A percentile compares a stretch with the other conserved stretches of the same genome.
These are phyloP conservation scores for Hydrotaea cyrtoneurina DNA, from an alignment of 2,888 invertebrate species.

Conservation along the genomic window DNA sequence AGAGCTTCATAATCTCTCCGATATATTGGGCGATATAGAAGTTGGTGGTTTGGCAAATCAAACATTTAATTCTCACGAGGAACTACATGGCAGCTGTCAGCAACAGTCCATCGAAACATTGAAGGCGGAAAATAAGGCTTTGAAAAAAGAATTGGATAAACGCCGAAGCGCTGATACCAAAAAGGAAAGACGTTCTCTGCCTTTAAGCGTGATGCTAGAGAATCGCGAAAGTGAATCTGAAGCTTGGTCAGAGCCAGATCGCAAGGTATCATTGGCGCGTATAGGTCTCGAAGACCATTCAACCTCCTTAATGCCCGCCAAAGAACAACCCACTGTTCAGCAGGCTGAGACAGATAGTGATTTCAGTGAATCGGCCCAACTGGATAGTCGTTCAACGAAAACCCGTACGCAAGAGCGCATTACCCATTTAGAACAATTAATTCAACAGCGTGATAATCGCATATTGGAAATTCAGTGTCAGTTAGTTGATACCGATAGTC, in stretches of 20 bases:
- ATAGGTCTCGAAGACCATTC: constrained; percentile 85
- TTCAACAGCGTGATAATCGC: constrained; percentile 81
- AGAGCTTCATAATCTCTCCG: constrained; percentile 81
- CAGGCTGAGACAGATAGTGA: constrained; percentile 78
- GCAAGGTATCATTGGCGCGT: constrained; percentile 89
- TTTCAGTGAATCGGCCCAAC: constrained; percentile 70
- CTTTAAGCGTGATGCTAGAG: constrained; percentile 70
- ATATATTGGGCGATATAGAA: constrained; percentile 76
- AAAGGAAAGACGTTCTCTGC: constrained; percentile 78
- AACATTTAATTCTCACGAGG: constrained; percentile 76
- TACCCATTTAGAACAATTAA: constrained; percentile 79
- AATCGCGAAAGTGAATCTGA: constrained; percentile 86
- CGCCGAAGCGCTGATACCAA: constrained; percentile 72
- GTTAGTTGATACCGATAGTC: constrained; percentile 78
- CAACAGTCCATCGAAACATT: constrained; percentile 72
- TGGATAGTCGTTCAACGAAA: constrained; percentile 73
- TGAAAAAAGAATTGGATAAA: constrained; percentile 75
- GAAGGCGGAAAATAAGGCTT: constrained; percentile 75
- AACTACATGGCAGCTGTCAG: constrained; percentile 67
- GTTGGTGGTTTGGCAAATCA: constrained; percentile 68
- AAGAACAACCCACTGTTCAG: constrained; percentile 67
- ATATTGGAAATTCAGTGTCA: constrained; percentile 78
- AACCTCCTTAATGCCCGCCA: constrained; percentile 63
- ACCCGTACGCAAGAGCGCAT: constrained; percentile 80
- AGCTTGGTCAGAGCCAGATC: constrained; percentile 93